These are phyloP conservation scores for Neocrepidodera transversa DNA, from an alignment of 2,888 invertebrate genomes.

Conservation along the genomic window DNA sequence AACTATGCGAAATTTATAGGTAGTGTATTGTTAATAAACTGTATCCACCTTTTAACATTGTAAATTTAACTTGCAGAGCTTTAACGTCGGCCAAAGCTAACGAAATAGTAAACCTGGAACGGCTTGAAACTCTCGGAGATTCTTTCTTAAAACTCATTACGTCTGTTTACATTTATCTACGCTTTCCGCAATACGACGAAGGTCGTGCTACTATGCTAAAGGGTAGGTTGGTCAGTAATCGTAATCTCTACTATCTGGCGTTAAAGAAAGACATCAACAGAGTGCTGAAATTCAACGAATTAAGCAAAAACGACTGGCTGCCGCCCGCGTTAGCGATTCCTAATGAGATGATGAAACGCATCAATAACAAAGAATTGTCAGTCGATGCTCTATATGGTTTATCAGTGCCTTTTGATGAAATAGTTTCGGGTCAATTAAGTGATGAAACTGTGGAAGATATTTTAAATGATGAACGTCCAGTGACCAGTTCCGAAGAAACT, in stretches of 20 bases:
- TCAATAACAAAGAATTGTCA: conserved; percentile 59
- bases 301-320: conserved; percentile 75
- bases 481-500: conserved; percentile 49
- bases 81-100: conserved; percentile 75
- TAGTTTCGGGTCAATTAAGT: conserved; percentile 50
- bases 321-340: conserved; percentile 79
- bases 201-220: conserved; percentile 81
- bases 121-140: conserved; percentile 89
- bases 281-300: conserved; percentile 69
- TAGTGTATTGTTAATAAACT: not conserved
- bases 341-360: conserved; percentile 58
- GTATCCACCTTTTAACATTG: not conserved
- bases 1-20: conserved; percentile 56
- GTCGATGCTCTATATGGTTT: conserved; percentile 61
- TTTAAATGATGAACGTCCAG: conserved; percentile 26
- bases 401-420: conserved; percentile 59
- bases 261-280: conserved; percentile 64
- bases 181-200: conserved; percentile 74
- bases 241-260: conserved; percentile 83
- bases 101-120: conserved; percentile 81
- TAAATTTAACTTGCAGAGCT: conserved; percentile 64
- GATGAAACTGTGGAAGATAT: conserved; percentile 45
- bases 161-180: conserved; percentile 75
- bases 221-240: conserved; percentile 77
- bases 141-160: conserved; percentile 84